Evolutionary conservation across 1,140 invertebrate species (phyloP).

Genomic region (Ruditapes philippinarum): DNA sequence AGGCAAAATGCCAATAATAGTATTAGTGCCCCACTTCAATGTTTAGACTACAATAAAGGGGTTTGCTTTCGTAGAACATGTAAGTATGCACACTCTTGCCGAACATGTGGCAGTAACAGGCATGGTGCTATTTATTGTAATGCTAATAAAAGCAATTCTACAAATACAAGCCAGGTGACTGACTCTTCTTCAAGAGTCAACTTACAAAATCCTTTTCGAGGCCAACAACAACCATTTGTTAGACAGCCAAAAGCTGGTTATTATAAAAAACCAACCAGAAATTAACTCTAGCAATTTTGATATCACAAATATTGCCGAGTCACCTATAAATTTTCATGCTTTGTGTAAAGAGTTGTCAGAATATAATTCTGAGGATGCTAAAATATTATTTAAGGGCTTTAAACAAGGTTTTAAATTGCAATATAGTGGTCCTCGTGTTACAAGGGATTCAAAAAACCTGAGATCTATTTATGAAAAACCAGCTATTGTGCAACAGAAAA

Average conservation of each 20-base stretch:
- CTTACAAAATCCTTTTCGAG: too few relatives aligned
- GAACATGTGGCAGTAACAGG: background rate
- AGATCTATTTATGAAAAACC: slow-evolving; percentile 8
- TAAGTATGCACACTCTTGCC: background rate
- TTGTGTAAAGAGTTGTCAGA: background rate
- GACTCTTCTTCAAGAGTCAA: too few relatives aligned
- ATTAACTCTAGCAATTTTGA: background rate
- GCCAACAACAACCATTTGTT: background rate
- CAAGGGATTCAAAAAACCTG: slow-evolving; percentile 31
- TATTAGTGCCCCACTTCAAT: background rate
- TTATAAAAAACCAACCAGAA: background rate
- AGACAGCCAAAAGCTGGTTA: background rate
- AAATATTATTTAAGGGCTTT: slow-evolving; percentile 21
- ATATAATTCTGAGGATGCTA: background rate
- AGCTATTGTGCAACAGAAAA: slow-evolving; percentile 7
- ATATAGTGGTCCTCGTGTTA: slow-evolving; percentile 1
- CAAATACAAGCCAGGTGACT: background rate
- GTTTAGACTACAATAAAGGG: background rate
- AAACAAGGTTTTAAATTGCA: slow-evolving; percentile 46
- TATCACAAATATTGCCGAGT: background rate
- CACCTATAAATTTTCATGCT: background rate
- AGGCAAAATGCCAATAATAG: background rate
- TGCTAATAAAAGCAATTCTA: too few relatives aligned
- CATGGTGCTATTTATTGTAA: background rate
- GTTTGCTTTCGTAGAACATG: too few relatives aligned